These are phyloP conservation scores for Ciconia stormi DNA, from an alignment of 2,113 vertebrate species.

Conservation along the genomic window DNA sequence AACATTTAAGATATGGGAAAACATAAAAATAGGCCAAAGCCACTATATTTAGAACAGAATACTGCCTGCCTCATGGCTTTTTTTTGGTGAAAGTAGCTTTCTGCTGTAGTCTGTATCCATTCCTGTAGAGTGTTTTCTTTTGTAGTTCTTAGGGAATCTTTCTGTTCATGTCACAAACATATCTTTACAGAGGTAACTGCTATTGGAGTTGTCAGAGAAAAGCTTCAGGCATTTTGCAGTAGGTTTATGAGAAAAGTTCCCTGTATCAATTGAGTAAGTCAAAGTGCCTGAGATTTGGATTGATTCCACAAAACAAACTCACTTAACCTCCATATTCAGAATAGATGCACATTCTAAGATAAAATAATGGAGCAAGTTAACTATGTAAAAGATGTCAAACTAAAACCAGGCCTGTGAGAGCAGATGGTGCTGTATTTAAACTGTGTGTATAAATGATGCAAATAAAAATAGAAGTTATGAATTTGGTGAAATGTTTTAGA, in stretches of 20 bases:
- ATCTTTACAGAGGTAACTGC: neutral
- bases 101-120: neutral
- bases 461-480: neutral
- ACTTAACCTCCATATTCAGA: neutral
- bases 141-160: neutral
- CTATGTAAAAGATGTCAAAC: neutral
- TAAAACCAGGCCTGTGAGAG: neutral
- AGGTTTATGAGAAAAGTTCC: neutral
- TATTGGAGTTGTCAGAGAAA: neutral
- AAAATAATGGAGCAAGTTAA: neutral
- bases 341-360: neutral
- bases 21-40: neutral
- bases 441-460: neutral
- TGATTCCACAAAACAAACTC: neutral
- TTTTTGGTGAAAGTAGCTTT: neutral
- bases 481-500: neutral
- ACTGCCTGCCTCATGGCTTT: neutral
- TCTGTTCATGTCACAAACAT: neutral
- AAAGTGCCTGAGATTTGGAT: neutral
- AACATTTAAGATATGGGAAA: neutral
- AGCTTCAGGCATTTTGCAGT: neutral
- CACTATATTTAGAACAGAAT: neutral
- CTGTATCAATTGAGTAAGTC: neutral
- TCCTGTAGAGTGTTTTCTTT: neutral
- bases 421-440: neutral